These are phyloP conservation scores for Sinocyclocheilus anshuiensis DNA, from an alignment of 2,113 vertebrate species.

Conservation along the genomic window DNA sequence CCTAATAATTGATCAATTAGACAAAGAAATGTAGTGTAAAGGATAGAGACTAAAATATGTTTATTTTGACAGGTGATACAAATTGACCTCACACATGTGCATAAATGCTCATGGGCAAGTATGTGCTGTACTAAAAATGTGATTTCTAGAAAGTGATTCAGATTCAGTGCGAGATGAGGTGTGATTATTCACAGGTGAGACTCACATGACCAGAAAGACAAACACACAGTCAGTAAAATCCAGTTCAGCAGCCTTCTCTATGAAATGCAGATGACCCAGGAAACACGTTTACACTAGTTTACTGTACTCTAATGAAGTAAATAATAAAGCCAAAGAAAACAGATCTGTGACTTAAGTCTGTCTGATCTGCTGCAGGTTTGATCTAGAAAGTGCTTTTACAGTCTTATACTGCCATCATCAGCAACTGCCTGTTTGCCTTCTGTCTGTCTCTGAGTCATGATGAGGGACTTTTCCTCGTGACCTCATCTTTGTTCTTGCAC, in stretches of 20 bases:
- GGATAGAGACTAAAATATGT: not conserved
- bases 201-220: slow-evolving; percentile 28
- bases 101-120: too few species aligned
- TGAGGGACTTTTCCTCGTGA: slow-evolving; percentile 46
- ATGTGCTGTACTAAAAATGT: not conserved
- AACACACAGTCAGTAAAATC: not conserved
- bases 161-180: not conserved
- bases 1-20: not conserved
- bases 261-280: not conserved
- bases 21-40: not conserved
- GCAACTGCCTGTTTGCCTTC: not conserved
- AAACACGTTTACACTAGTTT: not conserved
- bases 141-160: not conserved
- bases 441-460: slow-evolving; percentile 19
- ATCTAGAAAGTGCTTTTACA: not conserved
- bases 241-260: not conserved
- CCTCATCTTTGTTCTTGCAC: slow-evolving; percentile 25
- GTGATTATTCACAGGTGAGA: slow-evolving; percentile 10
- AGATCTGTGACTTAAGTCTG: not conserved
- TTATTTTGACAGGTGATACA: not conserved
- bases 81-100: not conserved
- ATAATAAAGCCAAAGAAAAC: not conserved
- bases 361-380: not conserved
- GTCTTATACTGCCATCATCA: not conserved
- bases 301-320: too few species aligned